phyloP scores from a whole-genome alignment of 2,888 invertebrate genomes.

The Drosophila nr. medialis region DNA sequence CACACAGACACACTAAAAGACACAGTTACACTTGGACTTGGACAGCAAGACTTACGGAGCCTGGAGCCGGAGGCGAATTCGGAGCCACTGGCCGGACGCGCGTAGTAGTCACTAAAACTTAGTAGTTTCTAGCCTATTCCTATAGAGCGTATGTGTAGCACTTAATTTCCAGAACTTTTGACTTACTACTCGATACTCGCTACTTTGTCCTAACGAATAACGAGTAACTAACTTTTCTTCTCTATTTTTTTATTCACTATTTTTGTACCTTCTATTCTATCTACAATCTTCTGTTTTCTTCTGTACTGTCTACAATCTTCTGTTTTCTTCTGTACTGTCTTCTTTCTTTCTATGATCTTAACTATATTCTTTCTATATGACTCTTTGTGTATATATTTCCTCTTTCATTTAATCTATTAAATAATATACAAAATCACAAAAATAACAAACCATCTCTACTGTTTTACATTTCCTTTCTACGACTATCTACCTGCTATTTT shows the following conservation, averaged over 20 bases:
- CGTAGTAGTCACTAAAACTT: constrained; percentile 72
- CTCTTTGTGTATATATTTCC: constrained; percentile 69
- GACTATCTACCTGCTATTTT: neutral
- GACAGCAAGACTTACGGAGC: constrained; percentile 22
- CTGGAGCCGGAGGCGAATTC: constrained; percentile 2
- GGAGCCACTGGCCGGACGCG: constrained; percentile 51
- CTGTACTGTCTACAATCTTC: neutral
- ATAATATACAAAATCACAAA: constrained; percentile 41
- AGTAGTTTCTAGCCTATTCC: constrained; percentile 73
- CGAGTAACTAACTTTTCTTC: neutral
- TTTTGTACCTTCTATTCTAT: neutral
- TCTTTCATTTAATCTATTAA: constrained; percentile 29
- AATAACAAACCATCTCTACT: constrained; percentile 27
- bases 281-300: neutral
- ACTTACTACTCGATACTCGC: constrained; percentile 2
- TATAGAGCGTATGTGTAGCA: constrained; percentile 61
- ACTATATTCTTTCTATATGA: constrained; percentile 21
- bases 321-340: neutral
- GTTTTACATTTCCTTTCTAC: constrained; percentile 7
- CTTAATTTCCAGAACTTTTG: constrained; percentile 30
- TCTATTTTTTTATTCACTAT: constrained; percentile 1
- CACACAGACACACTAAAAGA: constrained; percentile 10
- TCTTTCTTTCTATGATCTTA: constrained; percentile 5
- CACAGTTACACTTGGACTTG: constrained; percentile 26
- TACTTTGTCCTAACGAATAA: neutral